These are phyloP conservation scores for Drosophila ezoana DNA, from an alignment of 2,888 invertebrate species.

Conservation along the genomic window DNA sequence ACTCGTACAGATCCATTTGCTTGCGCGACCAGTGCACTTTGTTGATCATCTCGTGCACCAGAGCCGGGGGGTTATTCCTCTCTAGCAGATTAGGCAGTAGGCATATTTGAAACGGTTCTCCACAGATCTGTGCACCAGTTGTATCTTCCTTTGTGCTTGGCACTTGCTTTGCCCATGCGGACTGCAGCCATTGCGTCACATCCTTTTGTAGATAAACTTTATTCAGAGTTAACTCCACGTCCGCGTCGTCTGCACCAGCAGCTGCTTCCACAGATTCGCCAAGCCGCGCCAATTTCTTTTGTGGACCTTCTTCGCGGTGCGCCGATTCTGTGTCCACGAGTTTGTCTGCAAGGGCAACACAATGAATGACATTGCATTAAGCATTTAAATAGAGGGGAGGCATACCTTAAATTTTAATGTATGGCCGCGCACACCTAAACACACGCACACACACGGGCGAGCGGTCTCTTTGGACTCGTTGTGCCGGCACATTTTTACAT, in stretches of 20 bases:
- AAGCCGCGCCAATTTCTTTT: slow-evolving; percentile 63
- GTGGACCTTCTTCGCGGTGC: slow-evolving; percentile 48
- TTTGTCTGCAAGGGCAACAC: slow-evolving; percentile 66
- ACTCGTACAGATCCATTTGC: slow-evolving; percentile 95
- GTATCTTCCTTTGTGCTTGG: slow-evolving; percentile 51
- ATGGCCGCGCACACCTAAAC: slow-evolving; percentile 44
- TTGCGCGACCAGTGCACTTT: slow-evolving; percentile 90
- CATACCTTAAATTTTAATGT: slow-evolving; percentile 82
- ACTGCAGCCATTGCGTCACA: slow-evolving; percentile 57
- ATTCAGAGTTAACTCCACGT: slow-evolving; percentile 61
- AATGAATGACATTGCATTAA: slow-evolving; percentile 82
- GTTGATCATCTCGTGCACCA: slow-evolving; percentile 89
- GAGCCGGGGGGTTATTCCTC: slow-evolving; percentile 86
- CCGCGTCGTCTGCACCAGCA: slow-evolving; percentile 8
- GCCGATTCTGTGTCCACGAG: slow-evolving; percentile 31
- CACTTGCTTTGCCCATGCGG: slow-evolving; percentile 59
- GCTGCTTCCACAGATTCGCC: slow-evolving; percentile 17
- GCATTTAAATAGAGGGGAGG: slow-evolving; percentile 51
- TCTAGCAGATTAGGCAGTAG: slow-evolving; percentile 88
- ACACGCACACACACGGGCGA: slow-evolving; percentile 51
- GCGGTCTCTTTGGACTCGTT: slow-evolving; percentile 37
- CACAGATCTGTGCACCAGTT: slow-evolving; percentile 84
- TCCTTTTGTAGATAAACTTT: slow-evolving; percentile 58
- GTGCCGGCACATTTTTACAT: slow-evolving; percentile 64
- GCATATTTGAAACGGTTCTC: slow-evolving; percentile 89